phyloP scores from a whole-genome alignment of 2,797 vertebrate species.

The Galagoides demidoff region DNA sequence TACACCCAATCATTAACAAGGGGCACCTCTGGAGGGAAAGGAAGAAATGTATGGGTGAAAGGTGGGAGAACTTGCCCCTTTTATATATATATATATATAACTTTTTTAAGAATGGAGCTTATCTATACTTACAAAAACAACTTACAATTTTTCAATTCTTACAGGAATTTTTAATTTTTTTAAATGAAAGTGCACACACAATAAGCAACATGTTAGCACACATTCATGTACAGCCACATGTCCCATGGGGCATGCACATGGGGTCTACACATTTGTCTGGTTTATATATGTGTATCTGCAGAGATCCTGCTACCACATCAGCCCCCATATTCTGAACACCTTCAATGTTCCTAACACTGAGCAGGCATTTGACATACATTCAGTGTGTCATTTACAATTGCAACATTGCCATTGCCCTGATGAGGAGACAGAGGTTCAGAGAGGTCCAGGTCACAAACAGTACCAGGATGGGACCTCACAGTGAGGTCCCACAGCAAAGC shows the following conservation, averaged over 20 bases:
- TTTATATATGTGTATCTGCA: not conserved
- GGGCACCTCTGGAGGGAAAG: not conserved
- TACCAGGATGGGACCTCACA: not conserved
- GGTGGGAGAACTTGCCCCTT: not conserved
- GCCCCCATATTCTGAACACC: not conserved
- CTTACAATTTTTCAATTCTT: not conserved
- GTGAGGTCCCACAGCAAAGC: not conserved
- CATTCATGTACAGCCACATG: not conserved
- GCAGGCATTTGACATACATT: not conserved
- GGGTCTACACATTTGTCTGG: fast-evolving
- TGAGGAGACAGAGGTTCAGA: not conserved
- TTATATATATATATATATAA: not conserved
- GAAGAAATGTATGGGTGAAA: not conserved
- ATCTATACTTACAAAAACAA: not conserved
- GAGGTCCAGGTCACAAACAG: not conserved
- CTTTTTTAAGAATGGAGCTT: not conserved
- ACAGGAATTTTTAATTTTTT: not conserved
- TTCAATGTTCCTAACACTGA: not conserved
- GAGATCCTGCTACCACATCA: not conserved
- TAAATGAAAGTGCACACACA: not conserved
- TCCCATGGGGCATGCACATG: fast-evolving
- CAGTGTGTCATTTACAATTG: not conserved
- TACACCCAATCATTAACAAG: not conserved
- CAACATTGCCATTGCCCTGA: not conserved
- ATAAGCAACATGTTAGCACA: not conserved